Conservation (phyloP, 2,797 vertebrate genomes). For the Pseudocheirus occidentalis region DNA sequence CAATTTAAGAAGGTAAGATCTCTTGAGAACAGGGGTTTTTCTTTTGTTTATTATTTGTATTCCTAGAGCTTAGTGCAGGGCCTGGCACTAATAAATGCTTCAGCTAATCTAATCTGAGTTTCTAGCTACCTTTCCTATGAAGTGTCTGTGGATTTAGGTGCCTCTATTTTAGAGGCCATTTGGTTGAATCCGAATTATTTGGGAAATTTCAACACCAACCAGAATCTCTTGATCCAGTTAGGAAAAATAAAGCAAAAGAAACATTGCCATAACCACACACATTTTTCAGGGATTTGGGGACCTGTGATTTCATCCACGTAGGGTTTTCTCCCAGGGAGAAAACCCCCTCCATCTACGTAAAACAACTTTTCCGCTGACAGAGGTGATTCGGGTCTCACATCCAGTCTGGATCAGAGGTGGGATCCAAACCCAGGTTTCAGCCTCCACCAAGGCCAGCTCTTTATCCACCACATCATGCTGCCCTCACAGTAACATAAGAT, state of each 20-base stretch:
- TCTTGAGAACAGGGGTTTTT: neutral
- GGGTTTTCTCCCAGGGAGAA: neutral
- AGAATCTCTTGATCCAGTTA: slow-evolving; percentile 16
- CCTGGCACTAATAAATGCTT: neutral
- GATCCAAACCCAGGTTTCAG: neutral
- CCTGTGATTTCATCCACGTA: neutral
- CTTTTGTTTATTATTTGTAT: neutral
- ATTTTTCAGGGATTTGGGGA: neutral
- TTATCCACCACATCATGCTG: neutral
- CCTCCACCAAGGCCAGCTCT: neutral
- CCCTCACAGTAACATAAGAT: neutral
- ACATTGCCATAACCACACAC: neutral
- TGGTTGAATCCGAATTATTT: slow-evolving; percentile 2
- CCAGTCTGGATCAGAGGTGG: neutral
- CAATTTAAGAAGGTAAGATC: neutral
- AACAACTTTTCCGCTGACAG: neutral
- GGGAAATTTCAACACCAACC: neutral
- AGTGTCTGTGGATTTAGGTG: neutral
- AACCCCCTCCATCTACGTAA: neutral
- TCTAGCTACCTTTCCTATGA: neutral
- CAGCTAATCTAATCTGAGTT: neutral
- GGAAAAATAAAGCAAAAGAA: neutral
- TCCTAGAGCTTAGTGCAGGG: neutral
- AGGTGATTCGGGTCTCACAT: neutral
- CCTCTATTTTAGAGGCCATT: neutral